phyloP scores from a whole-genome alignment of 2,797 vertebrate genomes.

The Danio kyathit region DNA sequence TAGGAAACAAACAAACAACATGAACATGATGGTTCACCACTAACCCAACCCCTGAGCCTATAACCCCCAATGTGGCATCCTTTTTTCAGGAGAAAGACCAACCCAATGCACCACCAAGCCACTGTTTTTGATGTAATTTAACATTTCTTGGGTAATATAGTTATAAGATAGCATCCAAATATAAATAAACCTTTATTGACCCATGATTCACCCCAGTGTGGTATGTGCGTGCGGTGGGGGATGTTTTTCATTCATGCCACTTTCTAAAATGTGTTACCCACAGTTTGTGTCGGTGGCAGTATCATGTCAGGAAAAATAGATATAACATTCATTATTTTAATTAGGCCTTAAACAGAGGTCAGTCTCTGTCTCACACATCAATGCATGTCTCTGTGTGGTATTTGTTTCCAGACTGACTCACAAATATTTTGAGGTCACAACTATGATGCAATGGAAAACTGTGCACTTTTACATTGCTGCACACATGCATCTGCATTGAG shows the following conservation, averaged over 20 bases:
- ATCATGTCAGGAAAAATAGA: not conserved
- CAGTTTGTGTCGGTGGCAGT: slow-evolving; percentile 18
- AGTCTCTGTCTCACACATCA: not conserved
- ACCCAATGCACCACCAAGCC: too few species aligned
- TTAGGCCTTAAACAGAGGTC: not conserved
- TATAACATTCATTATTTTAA: not conserved
- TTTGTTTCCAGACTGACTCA: slow-evolving; percentile 48
- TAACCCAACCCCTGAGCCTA: too few species aligned
- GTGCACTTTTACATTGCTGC: slow-evolving; percentile 46
- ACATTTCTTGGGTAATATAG: too few species aligned
- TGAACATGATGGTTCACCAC: not conserved
- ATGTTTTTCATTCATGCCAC: slow-evolving; percentile 39
- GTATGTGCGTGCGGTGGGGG: slow-evolving; percentile 50
- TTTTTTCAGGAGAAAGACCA: too few species aligned
- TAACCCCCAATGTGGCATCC: too few species aligned
- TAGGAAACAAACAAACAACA: not conserved
- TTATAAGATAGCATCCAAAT: not conserved
- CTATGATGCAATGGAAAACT: slow-evolving; percentile 46
- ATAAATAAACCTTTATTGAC: slow-evolving; percentile 55
- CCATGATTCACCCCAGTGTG: slow-evolving; percentile 36
- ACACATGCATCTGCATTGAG: slow-evolving; percentile 61
- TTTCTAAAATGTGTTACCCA: slow-evolving; percentile 53
- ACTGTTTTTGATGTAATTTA: too few species aligned
- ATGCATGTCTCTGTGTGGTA: slow-evolving; percentile 22
- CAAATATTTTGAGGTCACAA: slow-evolving; percentile 43